Conservation (phyloP, 2,888 invertebrate genomes). For the Phalera bucephala region DNA sequence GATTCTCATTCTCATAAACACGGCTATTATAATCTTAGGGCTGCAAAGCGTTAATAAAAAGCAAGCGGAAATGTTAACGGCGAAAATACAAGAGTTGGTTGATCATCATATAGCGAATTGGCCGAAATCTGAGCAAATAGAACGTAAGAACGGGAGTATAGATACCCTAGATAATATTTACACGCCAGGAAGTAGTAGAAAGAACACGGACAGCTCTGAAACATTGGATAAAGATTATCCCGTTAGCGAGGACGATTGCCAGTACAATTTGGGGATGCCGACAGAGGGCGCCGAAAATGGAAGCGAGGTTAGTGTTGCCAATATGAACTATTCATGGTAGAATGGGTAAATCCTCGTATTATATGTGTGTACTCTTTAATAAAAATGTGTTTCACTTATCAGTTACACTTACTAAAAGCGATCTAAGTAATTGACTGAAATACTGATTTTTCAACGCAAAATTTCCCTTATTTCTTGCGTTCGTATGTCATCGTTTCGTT, state of each 20-base stretch:
- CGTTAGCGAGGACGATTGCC: slow-evolving; percentile 65
- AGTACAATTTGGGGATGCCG: slow-evolving; percentile 50
- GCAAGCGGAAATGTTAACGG: slow-evolving; percentile 69
- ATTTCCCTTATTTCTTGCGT: too few relatives aligned
- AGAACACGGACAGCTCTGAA: slow-evolving; percentile 73
- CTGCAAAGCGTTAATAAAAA: slow-evolving; percentile 72
- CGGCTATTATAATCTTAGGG: slow-evolving; percentile 83
- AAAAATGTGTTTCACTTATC: too few relatives aligned
- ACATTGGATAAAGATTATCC: slow-evolving; percentile 67
- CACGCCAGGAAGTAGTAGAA: slow-evolving; percentile 65
- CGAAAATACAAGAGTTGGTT: slow-evolving; percentile 70
- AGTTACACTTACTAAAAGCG: too few relatives aligned
- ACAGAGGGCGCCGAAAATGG: slow-evolving; percentile 49
- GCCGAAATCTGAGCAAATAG: slow-evolving; percentile 56
- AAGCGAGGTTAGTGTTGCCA: slow-evolving; percentile 50
- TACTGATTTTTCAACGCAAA: too few relatives aligned
- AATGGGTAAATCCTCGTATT: slow-evolving; percentile 7
- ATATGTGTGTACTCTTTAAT: too few relatives aligned
- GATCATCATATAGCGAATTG: slow-evolving; percentile 70
- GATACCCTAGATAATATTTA: slow-evolving; percentile 66
- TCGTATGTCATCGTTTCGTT: too few relatives aligned
- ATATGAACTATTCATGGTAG: neutral
- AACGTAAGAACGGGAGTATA: slow-evolving; percentile 57
- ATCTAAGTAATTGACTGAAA: too few relatives aligned
- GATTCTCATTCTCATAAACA: slow-evolving; percentile 85